Conservation (phyloP, 2,888 invertebrate species). For the Adelphocoris suturalis region DNA sequence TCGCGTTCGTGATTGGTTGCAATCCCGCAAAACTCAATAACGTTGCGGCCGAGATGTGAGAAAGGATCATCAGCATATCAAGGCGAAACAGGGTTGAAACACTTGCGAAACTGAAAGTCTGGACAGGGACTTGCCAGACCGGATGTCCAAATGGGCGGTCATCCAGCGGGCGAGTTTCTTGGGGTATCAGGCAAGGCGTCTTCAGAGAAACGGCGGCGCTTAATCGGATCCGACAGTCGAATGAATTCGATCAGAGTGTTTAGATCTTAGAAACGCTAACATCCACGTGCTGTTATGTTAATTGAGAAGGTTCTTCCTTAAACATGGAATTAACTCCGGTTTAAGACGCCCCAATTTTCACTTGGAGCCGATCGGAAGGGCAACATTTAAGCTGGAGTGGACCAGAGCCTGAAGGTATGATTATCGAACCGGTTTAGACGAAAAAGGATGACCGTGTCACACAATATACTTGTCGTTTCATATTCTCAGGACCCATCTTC, state of each 20-base stretch:
- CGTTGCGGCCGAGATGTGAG: neutral
- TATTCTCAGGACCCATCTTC: too few species aligned
- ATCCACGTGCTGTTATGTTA: neutral
- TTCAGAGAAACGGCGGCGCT: neutral
- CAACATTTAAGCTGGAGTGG: too few species aligned
- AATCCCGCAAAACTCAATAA: neutral
- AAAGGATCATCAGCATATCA: neutral
- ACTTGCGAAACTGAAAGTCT: neutral
- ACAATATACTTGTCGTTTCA: too few species aligned
- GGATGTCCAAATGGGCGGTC: slow-evolving; percentile 5
- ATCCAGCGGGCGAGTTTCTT: neutral
- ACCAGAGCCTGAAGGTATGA: too few species aligned
- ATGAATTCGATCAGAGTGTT: neutral
- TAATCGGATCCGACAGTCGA: neutral
- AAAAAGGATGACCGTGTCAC: too few species aligned
- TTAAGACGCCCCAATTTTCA: neutral
- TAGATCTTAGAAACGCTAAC: neutral
- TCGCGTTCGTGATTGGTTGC: neutral
- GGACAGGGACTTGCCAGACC: neutral
- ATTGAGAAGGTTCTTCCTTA: neutral
- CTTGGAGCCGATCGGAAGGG: neutral
- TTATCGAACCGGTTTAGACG: too few species aligned
- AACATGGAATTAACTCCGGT: neutral
- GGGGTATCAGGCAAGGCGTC: neutral
- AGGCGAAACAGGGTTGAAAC: neutral